These are phyloP conservation scores for Entomobrya multifasciata DNA, from an alignment of 2,888 invertebrate genomes.

Conservation along the genomic window DNA sequence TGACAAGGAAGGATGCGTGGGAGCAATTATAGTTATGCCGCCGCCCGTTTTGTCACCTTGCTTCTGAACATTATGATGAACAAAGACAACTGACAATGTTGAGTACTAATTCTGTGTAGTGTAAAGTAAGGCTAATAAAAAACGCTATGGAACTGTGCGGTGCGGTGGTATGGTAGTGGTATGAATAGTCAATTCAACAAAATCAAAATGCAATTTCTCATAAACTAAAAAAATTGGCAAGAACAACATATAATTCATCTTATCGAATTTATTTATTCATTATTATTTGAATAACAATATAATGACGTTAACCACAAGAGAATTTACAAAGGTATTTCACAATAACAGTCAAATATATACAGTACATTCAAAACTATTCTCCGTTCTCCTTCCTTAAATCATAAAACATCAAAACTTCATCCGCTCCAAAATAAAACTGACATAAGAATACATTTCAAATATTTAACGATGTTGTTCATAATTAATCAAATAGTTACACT, in stretches of 20 bases:
- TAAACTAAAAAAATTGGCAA: no score
- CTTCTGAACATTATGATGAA: no score
- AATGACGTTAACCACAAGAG: conserved; percentile 39
- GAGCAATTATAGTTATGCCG: no score
- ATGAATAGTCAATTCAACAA: no score
- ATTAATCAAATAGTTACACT: conserved; percentile 31
- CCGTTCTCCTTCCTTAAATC: background rate
- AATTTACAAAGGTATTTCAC: conserved; percentile 58
- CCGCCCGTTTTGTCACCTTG: no score
- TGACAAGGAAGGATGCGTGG: no score
- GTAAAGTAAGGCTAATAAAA: no score
- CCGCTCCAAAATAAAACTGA: background rate
- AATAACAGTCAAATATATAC: conserved; percentile 66
- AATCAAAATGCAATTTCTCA: no score
- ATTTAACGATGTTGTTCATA: background rate
- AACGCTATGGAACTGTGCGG: no score
- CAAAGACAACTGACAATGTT: no score
- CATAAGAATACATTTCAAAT: conserved; percentile 1
- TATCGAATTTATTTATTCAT: conserved; percentile 32
- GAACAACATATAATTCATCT: conserved; percentile 8
- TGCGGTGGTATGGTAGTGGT: no score
- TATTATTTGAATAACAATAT: conserved; percentile 54
- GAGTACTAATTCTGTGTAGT: no score
- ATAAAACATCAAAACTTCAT: conserved; percentile 2
- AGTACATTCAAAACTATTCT: conserved; percentile 27